Evolutionary conservation across 2,888 invertebrate species (phyloP), one percentile per base, ranked within the genome.

Genomic region (Atethmia centrago): DNA sequence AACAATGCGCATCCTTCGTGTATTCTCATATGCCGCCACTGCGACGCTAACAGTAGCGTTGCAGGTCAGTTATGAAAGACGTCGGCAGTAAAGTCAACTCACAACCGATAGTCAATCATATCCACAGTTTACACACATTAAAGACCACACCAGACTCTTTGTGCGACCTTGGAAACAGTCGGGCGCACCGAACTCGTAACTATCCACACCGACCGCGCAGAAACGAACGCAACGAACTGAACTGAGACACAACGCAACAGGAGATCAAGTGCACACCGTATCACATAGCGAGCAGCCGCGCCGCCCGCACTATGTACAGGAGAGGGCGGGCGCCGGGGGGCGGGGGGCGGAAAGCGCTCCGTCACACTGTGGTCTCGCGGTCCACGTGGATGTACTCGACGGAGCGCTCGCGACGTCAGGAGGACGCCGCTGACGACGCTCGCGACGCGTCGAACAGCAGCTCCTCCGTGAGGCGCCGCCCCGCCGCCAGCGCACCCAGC

Each of bases 371-470:
- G 93, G 98, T 98, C 97, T 98, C 98, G 94, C 98, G 98, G 96
- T 99, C 98, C 96, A 98, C 98, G 96, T 98, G 98, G 93, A 98
- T 98, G 95, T 98, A 98, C 95, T 98, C 98, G 97, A 98, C 98
- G 97, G 98, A 98, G 97, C 98, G 98, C 93, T 97, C 97, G 95
- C 98, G 98, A 91, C 98, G 98, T 98, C 98, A 98, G 97, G 98
- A 98, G 90, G 97, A 97, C 47, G 97, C 96, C 63, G 97, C 96
- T 55, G 97, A 94, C 3, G 95, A 95, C 55, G 95, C 91, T 88
- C 95, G 96, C 85, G 97, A 97, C 80, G 97, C 97, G 90, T 97
- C 97, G 88, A 97, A 96, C 75, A 98, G 95, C 88, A 97, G 96
- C 93, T 98, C 98, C 93, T 98, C 97, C 91, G 98, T 97, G 88